Evolutionary conservation across 2,888 invertebrate genomes (phyloP), one percentile per base, ranked within the genome.

Genomic region (Pachycephus smyrnensis): DNA sequence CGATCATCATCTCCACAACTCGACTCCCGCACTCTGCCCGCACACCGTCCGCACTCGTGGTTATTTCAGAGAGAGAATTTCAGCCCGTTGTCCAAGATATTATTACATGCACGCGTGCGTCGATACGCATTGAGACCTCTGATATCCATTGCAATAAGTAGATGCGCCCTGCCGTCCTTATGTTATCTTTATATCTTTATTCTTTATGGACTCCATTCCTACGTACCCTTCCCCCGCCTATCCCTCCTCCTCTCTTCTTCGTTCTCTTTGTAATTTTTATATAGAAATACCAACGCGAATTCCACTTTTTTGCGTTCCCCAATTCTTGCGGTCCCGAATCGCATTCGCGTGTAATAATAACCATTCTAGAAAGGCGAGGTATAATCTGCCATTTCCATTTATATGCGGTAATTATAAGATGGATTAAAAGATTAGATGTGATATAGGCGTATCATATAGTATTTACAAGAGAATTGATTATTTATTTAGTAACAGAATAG

Each of bases 21-120:
- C 55, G 76, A 78, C 81, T 68, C 75, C 31, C 75, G 74, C 79
- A 37, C 30, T 36, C 73, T 71, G 36, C 69, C 69, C 69, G 69
- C 69, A 40, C 40, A 4, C 79, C 81, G 77, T 82, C 83, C 84
- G 83, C 86, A 78, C 83, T 81, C 86, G 83, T 85, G 85, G 88
- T 87, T 90, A 88, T 89, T 88, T 87, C 86, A 84, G 87, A 87
- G 84, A 85, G 84, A 81, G 84, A 86, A 85, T 87, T 83, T 87
- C 81, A 82, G 82, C 81, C 75, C 82, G 83, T 76, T 79, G 81
- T 77, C 75, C 78, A 78, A 80, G 86, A 86, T 87, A 86, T 85
- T 85, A 85, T 82, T 86, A 83, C 78, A 77, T 81, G 81, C 76
- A 80, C 81, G 80, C 77, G 81, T 75, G 79, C 79, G 23, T 69